phyloP scores from a whole-genome alignment of 1,140 invertebrate genomes.

The Agrypnia vestita region DNA sequence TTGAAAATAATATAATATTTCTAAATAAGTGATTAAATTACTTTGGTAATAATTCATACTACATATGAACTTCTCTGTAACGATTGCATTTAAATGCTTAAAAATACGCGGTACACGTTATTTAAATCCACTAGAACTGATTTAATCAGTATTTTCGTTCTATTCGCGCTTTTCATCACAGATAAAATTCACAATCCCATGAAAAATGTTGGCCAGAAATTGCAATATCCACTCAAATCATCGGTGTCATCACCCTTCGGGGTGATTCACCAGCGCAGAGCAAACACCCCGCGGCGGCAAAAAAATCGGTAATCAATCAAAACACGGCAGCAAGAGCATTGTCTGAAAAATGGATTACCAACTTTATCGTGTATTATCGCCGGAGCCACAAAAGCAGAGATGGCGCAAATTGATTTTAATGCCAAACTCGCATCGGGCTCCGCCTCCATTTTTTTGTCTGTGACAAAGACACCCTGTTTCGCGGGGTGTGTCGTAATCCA shows the following conservation, averaged over 20 bases:
- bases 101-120: neutral
- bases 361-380: slow-evolving; percentile 57
- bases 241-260: slow-evolving; percentile 33
- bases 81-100: neutral
- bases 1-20: too few species aligned
- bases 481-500: neutral
- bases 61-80: too few species aligned
- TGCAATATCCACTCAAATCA: slow-evolving; percentile 25
- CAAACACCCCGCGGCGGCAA: slow-evolving; percentile 2
- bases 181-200: neutral
- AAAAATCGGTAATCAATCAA: slow-evolving; percentile 57
- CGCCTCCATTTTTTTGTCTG: slow-evolving; percentile 15
- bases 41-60: too few species aligned
- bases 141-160: neutral
- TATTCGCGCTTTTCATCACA: neutral
- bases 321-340: slow-evolving; percentile 51
- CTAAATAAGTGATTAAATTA: too few species aligned
- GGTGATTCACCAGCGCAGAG: neutral
- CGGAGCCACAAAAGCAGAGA: slow-evolving; percentile 41
- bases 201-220: neutral
- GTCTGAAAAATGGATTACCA: slow-evolving; percentile 54
- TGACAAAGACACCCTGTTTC: slow-evolving; percentile 9
- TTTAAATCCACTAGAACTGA: neutral
- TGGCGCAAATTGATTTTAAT: slow-evolving; percentile 56
- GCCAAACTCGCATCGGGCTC: slow-evolving; percentile 33